Conservation (phyloP, 2,113 vertebrate species). For the Pluvianellus socialis region DNA sequence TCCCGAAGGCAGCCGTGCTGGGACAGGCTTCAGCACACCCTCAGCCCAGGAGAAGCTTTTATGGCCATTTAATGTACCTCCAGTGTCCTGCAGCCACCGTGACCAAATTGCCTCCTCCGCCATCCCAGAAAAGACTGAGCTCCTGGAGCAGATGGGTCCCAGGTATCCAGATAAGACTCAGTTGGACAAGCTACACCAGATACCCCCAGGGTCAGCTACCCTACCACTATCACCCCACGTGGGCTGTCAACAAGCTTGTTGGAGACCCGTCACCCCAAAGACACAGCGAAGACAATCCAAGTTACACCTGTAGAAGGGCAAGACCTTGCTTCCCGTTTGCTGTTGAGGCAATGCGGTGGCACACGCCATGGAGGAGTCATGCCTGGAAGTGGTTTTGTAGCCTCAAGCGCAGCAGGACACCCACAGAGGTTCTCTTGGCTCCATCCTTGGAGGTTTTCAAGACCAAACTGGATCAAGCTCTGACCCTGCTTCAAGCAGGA, state of each 20-base stretch:
- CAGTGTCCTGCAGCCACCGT: not conserved
- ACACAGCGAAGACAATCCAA: not conserved
- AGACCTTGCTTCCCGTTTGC: not conserved
- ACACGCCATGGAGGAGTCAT: accelerated
- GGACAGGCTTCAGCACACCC: not conserved
- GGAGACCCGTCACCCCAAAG: not conserved
- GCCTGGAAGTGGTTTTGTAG: not conserved
- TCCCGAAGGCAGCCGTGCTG: accelerated
- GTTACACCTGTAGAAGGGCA: accelerated
- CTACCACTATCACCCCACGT: accelerated
- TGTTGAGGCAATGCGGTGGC: accelerated
- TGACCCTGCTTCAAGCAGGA: not conserved
- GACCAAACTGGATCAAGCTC: not conserved
- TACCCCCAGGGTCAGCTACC: not conserved
- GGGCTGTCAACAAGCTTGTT: accelerated
- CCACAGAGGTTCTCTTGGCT: not conserved
- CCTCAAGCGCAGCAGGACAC: not conserved
- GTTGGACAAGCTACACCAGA: not conserved
- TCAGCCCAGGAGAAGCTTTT: not conserved
- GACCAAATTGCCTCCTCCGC: not conserved
- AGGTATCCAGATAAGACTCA: not conserved
- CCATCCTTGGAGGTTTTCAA: not conserved
- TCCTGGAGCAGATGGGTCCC: not conserved
- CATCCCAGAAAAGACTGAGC: not conserved
- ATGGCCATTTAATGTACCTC: accelerated